Evolutionary conservation across 2,113 vertebrate genomes (phyloP), one percentile per base, ranked within the genome.

Genomic region (Lasiurus borealis): DNA sequence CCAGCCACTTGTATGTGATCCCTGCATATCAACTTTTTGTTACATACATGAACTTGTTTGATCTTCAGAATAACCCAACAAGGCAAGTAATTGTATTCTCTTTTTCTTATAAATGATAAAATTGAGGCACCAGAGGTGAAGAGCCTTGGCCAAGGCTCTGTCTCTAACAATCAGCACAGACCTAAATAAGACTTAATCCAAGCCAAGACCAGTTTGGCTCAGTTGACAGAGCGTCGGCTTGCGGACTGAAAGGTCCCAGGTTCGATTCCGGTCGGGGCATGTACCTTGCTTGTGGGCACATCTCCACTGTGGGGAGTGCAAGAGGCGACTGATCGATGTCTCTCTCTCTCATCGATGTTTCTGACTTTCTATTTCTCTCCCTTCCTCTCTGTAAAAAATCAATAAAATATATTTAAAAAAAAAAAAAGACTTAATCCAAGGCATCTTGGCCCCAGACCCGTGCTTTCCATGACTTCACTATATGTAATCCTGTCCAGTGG

Each of bases 401-500:
- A n/a, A n/a, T n/a, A n/a, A n/a, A n/a, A n/a, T n/a, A n/a, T n/a
- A n/a, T n/a, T n/a, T n/a, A n/a, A n/a, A n/a, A n/a, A n/a, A n/a
- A n/a, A 48, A 36, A 57, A 29, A 52, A 36, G 57, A 76, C 29
- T 29, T 16, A 25, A 31, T 23, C n/a, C 2, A 5, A 6, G 11
- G 27, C 6, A 7, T 34, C 6, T 21, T 25, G 16, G 31, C 31
- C 89, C 44, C 48, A 5, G 21, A 88, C 19, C 25, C 48, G 18
- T 0, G 12, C n/a, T 34, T 52, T 40, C 71, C 29, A 8, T 6
- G 9, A 27, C 4, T 3, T 11, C 12, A 15, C 62, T 34, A 7
- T 0, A n/a, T 6, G 52, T 10, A 18, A 0, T 10, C 21, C 6
- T 15, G 11, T 16, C 27, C 11, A 13, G 25, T 3, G 8, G 34